Evolutionary conservation across 1,140 invertebrate species (phyloP).

Genomic region (Aphelenchoides fujianensis): DNA sequence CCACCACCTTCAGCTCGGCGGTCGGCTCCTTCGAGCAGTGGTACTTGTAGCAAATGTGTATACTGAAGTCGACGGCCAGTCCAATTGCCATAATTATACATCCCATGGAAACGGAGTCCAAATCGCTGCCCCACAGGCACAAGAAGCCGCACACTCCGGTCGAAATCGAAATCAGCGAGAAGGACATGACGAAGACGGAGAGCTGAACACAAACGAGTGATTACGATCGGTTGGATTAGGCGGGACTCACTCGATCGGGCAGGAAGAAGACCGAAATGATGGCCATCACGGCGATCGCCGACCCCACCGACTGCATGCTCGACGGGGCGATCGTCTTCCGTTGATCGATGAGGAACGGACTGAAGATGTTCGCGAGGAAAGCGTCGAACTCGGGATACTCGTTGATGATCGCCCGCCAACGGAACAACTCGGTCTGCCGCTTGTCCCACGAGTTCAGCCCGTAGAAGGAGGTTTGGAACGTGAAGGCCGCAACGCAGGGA

Average conservation of each 20-base stretch:
- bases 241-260: slow-evolving; percentile 51
- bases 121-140: slow-evolving; percentile 58
- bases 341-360: slow-evolving; percentile 60
- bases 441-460: slow-evolving; percentile 62
- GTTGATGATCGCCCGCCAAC: slow-evolving; percentile 55
- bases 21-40: slow-evolving; percentile 52
- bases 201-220: slow-evolving; percentile 41
- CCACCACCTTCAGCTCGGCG: slow-evolving; percentile 54
- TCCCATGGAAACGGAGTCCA: slow-evolving; percentile 58
- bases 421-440: slow-evolving; percentile 59
- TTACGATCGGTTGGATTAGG: not conserved
- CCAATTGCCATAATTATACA: slow-evolving; percentile 61
- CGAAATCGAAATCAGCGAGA: slow-evolving; percentile 60
- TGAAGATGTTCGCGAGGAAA: slow-evolving; percentile 59
- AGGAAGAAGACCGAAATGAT: slow-evolving; percentile 60
- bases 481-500: slow-evolving; percentile 59
- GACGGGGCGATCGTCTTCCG: slow-evolving; percentile 59
- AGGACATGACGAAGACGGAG: slow-evolving; percentile 62
- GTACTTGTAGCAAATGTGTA: slow-evolving; percentile 61
- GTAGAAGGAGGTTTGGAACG: slow-evolving; percentile 62
- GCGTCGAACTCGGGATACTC: slow-evolving; percentile 60
- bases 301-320: slow-evolving; percentile 62
- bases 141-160: slow-evolving; percentile 61
- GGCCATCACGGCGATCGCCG: slow-evolving; percentile 60
- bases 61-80: slow-evolving; percentile 60